Evolutionary conservation across 2,888 invertebrate species (phyloP).

Genomic region (Xanthia togata): DNA sequence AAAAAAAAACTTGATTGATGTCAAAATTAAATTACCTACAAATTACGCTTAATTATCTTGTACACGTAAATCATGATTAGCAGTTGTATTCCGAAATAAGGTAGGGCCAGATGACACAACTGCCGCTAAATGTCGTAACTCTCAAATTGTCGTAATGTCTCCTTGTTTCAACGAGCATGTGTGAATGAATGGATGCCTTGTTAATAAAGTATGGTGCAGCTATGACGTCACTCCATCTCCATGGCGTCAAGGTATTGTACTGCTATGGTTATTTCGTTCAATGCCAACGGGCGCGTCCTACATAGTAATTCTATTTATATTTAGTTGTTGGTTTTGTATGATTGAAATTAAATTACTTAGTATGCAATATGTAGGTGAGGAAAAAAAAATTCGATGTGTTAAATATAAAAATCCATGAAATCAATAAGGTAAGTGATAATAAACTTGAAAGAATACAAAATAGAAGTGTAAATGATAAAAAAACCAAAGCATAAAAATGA

Average conservation of each 20-base stretch:
- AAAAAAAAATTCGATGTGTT: background rate
- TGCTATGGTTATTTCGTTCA: conserved; percentile 61
- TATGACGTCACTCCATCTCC: conserved; percentile 58
- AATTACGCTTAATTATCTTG: background rate
- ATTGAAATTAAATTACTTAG: conserved; percentile 15
- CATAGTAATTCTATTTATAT: conserved; percentile 42
- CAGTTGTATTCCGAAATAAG: conserved; percentile 1
- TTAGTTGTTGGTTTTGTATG: conserved; percentile 16
- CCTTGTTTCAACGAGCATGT: conserved; percentile 33
- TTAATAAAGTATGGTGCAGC: conserved; percentile 40
- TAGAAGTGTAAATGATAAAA: background rate
- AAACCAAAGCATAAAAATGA: background rate
- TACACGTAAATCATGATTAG: conserved; percentile 3
- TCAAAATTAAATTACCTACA: background rate
- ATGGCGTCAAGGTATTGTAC: conserved; percentile 59
- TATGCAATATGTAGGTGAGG: background rate
- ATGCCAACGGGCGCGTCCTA: conserved; percentile 59
- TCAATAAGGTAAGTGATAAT: conserved; percentile 2
- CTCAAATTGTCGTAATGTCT: conserved; percentile 8
- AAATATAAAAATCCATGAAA: background rate
- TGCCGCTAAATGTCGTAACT: conserved; percentile 1
- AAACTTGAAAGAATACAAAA: background rate
- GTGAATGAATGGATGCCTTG: conserved; percentile 44
- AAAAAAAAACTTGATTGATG: background rate
- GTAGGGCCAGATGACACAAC: conserved; percentile 1